Conservation (phyloP, 2,797 vertebrate genomes). For the Aplochiton taeniatus region DNA sequence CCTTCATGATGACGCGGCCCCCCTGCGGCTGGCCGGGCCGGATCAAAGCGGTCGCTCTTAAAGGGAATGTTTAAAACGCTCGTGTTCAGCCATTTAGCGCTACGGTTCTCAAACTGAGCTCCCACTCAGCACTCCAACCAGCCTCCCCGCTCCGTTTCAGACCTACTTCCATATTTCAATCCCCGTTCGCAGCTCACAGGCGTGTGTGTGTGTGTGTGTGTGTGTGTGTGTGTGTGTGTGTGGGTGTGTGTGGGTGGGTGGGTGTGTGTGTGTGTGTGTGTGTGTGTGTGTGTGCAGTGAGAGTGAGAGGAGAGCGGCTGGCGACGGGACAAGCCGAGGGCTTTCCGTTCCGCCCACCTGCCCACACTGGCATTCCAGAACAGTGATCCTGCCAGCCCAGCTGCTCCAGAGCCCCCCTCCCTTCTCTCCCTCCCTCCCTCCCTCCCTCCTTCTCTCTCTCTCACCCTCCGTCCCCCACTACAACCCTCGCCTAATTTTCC, state of each 20-base stretch:
- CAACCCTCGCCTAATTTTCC: background rate
- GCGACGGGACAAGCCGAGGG: slow-evolving; percentile 41
- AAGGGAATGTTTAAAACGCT: slow-evolving; percentile 62
- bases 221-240: slow-evolving; percentile 7
- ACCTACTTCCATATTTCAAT: slow-evolving; percentile 26
- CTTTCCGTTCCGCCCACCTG: slow-evolving; percentile 54
- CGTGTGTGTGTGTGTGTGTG: slow-evolving; percentile 32
- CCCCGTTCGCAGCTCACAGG: slow-evolving; percentile 36
- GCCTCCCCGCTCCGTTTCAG: slow-evolving; percentile 41
- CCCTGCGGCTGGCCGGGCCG: slow-evolving; percentile 24
- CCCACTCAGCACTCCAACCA: slow-evolving; percentile 25
- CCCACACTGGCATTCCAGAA: slow-evolving; percentile 47
- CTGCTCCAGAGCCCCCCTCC: slow-evolving; percentile 28
- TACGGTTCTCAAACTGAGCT: slow-evolving; percentile 40
- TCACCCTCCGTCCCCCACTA: background rate
- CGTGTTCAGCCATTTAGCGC: slow-evolving; percentile 45
- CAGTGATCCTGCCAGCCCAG: slow-evolving; percentile 42
- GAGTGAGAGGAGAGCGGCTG: slow-evolving; percentile 6
- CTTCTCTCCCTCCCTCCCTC: slow-evolving; percentile 14
- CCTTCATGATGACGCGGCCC: slow-evolving; percentile 57
- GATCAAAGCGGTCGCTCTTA: slow-evolving; percentile 62
- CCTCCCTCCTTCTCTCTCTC: slow-evolving; percentile 1
- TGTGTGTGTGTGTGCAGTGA: slow-evolving; percentile 23
- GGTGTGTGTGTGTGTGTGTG: slow-evolving; percentile 18
- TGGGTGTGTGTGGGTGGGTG: slow-evolving; percentile 11